phyloP scores from a whole-genome alignment of 1,140 invertebrate genomes.

The Elymnias hypermnestra region DNA sequence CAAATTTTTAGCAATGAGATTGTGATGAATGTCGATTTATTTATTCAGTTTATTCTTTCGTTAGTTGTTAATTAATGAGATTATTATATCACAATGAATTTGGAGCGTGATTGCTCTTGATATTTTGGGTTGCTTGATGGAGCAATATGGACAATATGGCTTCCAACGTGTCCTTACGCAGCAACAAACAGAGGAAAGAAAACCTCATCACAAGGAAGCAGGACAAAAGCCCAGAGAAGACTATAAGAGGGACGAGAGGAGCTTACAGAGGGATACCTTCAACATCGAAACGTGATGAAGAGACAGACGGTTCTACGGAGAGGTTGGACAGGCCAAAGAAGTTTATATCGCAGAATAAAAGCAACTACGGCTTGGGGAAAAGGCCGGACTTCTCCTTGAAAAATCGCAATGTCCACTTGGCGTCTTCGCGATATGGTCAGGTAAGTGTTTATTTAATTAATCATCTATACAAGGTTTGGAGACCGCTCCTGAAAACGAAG shows the following conservation, averaged over 20 bases:
- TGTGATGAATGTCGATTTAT: slow-evolving; percentile 33
- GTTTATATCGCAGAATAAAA: slow-evolving; percentile 62
- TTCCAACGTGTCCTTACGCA: slow-evolving; percentile 62
- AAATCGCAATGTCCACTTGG: slow-evolving; percentile 66
- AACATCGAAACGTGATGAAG: slow-evolving; percentile 57
- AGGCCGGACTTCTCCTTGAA: slow-evolving; percentile 67
- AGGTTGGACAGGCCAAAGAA: slow-evolving; percentile 72
- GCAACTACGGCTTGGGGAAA: slow-evolving; percentile 63
- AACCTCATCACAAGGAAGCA: slow-evolving; percentile 70
- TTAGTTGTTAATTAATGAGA: slow-evolving; percentile 28
- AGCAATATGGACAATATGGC: slow-evolving; percentile 71
- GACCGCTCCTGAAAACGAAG: too few species aligned
- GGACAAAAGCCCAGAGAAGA: slow-evolving; percentile 73
- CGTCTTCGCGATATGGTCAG: slow-evolving; percentile 70
- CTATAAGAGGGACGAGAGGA: slow-evolving; percentile 58
- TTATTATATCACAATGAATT: slow-evolving; percentile 30
- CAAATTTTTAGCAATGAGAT: slow-evolving; percentile 22
- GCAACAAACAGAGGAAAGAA: slow-evolving; percentile 66
- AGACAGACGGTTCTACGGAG: slow-evolving; percentile 59
- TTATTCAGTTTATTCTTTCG: slow-evolving; percentile 33
- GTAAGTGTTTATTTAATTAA: slow-evolving; percentile 35
- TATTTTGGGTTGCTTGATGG: slow-evolving; percentile 37
- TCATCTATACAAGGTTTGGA: too few species aligned
- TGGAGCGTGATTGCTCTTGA: slow-evolving; percentile 21
- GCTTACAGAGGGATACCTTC: slow-evolving; percentile 59